Conservation (phyloP, 1,140 invertebrate species). For the Magallana gigas region DNA sequence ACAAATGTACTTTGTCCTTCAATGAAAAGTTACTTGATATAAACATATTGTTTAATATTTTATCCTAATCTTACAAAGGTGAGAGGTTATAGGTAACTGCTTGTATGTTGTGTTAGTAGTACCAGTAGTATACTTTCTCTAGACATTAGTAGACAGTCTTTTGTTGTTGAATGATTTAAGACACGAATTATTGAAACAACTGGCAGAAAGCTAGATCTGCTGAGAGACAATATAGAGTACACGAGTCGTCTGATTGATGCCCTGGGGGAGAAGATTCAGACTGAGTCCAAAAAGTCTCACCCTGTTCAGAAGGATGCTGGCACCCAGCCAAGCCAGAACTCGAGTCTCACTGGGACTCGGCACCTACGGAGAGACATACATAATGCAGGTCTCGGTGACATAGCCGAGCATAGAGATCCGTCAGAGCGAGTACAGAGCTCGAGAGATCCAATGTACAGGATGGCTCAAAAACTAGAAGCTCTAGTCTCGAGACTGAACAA, state of each 20-base stretch:
- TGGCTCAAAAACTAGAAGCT: background rate
- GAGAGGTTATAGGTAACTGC: too few species aligned
- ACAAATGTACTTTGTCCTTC: too few species aligned
- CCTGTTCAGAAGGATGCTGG: background rate
- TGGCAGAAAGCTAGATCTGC: slow-evolving; percentile 29
- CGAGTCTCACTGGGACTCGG: background rate
- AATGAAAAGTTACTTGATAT: too few species aligned
- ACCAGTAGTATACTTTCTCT: too few species aligned
- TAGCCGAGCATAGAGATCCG: too few species aligned
- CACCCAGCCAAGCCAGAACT: background rate
- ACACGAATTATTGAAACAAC: background rate
- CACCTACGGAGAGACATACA: background rate
- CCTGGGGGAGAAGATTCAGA: slow-evolving; percentile 15
- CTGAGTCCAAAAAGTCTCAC: background rate
- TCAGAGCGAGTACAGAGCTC: background rate
- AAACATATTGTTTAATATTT: too few species aligned
- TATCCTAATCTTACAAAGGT: too few species aligned
- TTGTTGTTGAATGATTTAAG: too few species aligned
- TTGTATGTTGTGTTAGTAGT: too few species aligned
- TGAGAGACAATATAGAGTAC: slow-evolving; percentile 50
- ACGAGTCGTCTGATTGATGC: slow-evolving; percentile 44
- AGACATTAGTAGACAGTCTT: too few species aligned
- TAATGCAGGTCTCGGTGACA: background rate
- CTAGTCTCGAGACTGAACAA: background rate
- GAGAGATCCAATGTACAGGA: background rate